Evolutionary conservation across 1,140 invertebrate species (phyloP), one percentile per base, ranked within the genome.

Genomic region (Achroia grisella): DNA sequence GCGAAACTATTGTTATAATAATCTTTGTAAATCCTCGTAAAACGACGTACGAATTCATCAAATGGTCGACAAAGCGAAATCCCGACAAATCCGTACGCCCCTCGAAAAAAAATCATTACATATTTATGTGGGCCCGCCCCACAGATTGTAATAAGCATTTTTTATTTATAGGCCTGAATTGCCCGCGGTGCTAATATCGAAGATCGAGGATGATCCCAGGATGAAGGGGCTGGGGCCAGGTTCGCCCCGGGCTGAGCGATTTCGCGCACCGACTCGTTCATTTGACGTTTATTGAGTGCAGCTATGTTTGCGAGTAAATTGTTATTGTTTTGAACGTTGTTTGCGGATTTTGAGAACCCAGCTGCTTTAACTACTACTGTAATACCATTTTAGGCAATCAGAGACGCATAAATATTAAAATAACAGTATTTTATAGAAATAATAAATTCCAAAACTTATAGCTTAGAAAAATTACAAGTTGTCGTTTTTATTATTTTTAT

Each of bases 171-270:
- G 60, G 60, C 39, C 50, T 49, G 57, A 59, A 69, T 75, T 30
- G 72, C 76, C 74, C 52, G 52, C 55, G 71, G 77, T 65, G 65
- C 58, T 77, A 80, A 80, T 80, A 80, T 78, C 68, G 67, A 43
- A 73, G 71, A 76, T 62, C 62, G 43, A 37, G 74, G 74, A 78
- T 78, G 17, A 78, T 78, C 74, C 17, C 71, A 46, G 44, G 43
- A 53, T 46, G 62, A 53, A 57, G 64, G 64, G 47, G 39, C 29
- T 39, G 52, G 36, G 52, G 56, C 50, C 37, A 39, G 50, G 50
- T 39, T 46, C 49, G 56, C 53, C 56, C 59, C 40, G 58, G 56
- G 65, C 43, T 37, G 15, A 32, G 48, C 44, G 48, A n/a, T 37
- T 77, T 73, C 62, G 68, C 70, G 66, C 71, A 71, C 69, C 67